Percentiles rank a stretch among this genome's conserved stretches.
phyloP scores from a whole-genome alignment of 2,113 vertebrate species.

The Tauraco erythrolophus region DNA sequence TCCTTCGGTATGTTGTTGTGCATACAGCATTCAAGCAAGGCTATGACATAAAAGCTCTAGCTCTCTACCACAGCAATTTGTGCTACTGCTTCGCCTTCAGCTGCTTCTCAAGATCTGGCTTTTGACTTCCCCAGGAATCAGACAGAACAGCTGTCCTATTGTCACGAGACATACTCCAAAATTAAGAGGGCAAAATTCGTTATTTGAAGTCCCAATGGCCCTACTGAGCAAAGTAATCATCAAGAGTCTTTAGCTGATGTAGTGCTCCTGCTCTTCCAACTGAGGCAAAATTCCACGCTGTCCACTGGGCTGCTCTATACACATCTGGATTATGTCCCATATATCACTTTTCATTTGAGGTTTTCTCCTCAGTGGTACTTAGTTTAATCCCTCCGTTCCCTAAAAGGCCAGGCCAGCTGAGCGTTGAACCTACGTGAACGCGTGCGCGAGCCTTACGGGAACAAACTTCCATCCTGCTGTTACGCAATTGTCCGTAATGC shows the following conservation, averaged over 20 bases:
- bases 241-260: background rate
- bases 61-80: background rate
- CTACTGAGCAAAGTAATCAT: background rate
- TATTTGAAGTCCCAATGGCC: background rate
- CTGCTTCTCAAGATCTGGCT: background rate
- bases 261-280: background rate
- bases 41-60: background rate
- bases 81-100: background rate
- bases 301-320: background rate
- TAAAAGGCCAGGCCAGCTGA: background rate
- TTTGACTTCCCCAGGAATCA: background rate
- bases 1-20: background rate
- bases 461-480: background rate
- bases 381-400: background rate
- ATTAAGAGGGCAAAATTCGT: background rate
- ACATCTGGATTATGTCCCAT: background rate
- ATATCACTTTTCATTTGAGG: background rate
- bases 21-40: background rate
- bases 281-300: background rate
- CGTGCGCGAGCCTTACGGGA: background rate
- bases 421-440: background rate
- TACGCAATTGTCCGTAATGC: conserved; percentile 12
- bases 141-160: background rate
- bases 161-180: background rate
- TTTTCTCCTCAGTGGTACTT: background rate